A percentile compares a stretch with the other conserved stretches of the same genome.
These are phyloP conservation scores for Aselliscus stoliczkanus DNA, from an alignment of 2,797 vertebrate genomes.

Conservation along the genomic window DNA sequence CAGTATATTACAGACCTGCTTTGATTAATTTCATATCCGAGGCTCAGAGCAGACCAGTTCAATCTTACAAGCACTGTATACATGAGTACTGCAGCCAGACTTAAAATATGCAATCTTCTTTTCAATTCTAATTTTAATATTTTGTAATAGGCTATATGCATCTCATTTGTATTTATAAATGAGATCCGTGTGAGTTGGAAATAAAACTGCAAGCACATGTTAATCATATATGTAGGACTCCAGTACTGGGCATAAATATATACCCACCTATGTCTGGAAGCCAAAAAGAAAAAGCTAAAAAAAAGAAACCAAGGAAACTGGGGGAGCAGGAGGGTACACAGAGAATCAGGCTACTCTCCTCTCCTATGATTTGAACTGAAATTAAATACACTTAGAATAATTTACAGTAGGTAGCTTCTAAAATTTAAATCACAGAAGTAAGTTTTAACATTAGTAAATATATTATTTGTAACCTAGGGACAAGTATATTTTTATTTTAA, in stretches of 20 bases:
- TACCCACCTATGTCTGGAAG: not conserved
- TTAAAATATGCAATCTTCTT: constrained; percentile 59
- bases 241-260: constrained; percentile 21
- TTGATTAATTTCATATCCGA: constrained; percentile 62
- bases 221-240: constrained; percentile 51
- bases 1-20: constrained; percentile 56
- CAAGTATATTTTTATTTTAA: constrained; percentile 78
- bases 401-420: constrained; percentile 57
- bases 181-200: constrained; percentile 55
- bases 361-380: not conserved
- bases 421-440: constrained; percentile 66
- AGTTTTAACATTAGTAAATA: constrained; percentile 72
- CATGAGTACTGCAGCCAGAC: constrained; percentile 27
- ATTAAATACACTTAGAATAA: constrained; percentile 55
- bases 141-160: constrained; percentile 65
- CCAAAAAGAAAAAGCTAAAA: not conserved
- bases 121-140: constrained; percentile 74
- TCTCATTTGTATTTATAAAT: constrained; percentile 69
- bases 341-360: not conserved
- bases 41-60: not conserved
- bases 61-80: constrained; percentile 28
- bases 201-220: constrained; percentile 45
- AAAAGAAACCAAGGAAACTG: not conserved
- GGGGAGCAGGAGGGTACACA: not conserved
- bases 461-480: constrained; percentile 75